Percentiles rank a stretch among this genome's conserved stretches.
These are phyloP conservation scores for Dione juno DNA, from an alignment of 2,888 invertebrate species.

Conservation along the genomic window DNA sequence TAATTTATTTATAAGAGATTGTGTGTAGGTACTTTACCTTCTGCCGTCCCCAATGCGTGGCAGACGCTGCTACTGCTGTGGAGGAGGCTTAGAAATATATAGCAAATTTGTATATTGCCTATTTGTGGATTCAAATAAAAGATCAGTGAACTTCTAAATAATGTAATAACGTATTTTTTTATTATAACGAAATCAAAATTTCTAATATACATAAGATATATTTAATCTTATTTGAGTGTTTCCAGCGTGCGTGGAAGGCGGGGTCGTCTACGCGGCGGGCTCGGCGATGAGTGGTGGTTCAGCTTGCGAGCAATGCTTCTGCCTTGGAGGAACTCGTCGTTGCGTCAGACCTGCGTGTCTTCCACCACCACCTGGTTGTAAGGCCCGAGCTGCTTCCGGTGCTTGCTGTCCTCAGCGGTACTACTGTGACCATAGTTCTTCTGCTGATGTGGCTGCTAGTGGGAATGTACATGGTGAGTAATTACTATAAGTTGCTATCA, in stretches of 20 bases:
- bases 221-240: conserved; percentile 53
- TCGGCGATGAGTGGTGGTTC: conserved; percentile 92
- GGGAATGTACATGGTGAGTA: conserved; percentile 36
- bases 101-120: no score
- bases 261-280: conserved; percentile 89
- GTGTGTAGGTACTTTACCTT: no score
- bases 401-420: conserved; percentile 93
- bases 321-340: conserved; percentile 87
- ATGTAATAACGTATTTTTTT: no score
- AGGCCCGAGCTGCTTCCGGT: conserved; percentile 84
- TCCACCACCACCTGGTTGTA: conserved; percentile 88
- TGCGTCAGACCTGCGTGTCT: conserved; percentile 93
- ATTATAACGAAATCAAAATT: neutral
- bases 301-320: conserved; percentile 94
- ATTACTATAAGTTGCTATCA: neutral
- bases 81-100: no score
- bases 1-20: no score
- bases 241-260: conserved; percentile 88
- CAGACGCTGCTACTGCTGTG: no score
- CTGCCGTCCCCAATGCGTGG: no score
- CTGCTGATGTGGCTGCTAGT: conserved; percentile 50
- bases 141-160: no score
- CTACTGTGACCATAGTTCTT: conserved; percentile 80
- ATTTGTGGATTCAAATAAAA: no score
- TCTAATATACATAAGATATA: neutral